These are phyloP conservation scores for Cyclophora albipunctata DNA, from an alignment of 2,888 invertebrate genomes.

Conservation along the genomic window DNA sequence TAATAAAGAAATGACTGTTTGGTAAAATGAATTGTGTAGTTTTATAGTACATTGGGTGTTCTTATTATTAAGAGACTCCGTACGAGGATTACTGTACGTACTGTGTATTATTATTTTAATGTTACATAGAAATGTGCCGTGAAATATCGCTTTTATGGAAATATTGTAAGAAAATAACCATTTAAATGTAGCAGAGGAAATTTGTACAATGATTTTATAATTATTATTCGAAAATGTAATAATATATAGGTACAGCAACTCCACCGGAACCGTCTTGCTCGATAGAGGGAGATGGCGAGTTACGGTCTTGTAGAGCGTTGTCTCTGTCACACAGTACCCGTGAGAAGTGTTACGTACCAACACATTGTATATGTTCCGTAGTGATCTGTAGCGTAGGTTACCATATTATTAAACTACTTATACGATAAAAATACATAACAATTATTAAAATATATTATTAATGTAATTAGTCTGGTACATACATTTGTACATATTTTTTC, in stretches of 20 bases:
- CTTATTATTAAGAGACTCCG: neutral
- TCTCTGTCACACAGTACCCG: no score
- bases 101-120: no score
- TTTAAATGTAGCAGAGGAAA: no score
- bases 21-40: slow-evolving; percentile 12
- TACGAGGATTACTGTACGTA: no score
- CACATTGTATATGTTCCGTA: slow-evolving; percentile 4
- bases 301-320: no score
- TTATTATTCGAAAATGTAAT: slow-evolving; percentile 1
- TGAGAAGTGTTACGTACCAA: no score
- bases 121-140: no score
- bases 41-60: neutral
- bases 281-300: no score
- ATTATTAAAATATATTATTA: slow-evolving; percentile 13
- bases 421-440: slow-evolving; percentile 5
- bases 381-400: slow-evolving; percentile 22
- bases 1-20: slow-evolving; percentile 8
- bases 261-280: no score
- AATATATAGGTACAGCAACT: neutral
- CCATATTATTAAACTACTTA: slow-evolving; percentile 16
- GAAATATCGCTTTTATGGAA: no score
- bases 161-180: no score
- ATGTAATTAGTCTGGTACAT: slow-evolving; percentile 19
- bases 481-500: slow-evolving; percentile 60
- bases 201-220: slow-evolving; percentile 8